Conservation (phyloP, 2,888 invertebrate genomes). For the Netelia virgata region DNA sequence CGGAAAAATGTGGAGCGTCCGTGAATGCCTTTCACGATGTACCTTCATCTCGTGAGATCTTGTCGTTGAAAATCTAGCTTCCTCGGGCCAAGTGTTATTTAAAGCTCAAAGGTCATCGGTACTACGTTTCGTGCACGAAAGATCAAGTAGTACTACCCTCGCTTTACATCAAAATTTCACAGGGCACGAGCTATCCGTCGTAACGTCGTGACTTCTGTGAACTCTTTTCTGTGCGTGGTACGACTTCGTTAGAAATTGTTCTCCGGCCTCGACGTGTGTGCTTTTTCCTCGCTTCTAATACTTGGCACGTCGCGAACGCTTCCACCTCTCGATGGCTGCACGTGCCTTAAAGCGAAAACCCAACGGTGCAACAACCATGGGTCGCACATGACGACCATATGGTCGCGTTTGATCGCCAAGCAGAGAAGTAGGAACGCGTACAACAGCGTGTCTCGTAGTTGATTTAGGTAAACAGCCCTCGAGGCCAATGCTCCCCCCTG, state of each 20-base stretch:
- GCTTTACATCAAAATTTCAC: slow-evolving; percentile 18
- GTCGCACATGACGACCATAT: slow-evolving; percentile 75
- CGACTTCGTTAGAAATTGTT: slow-evolving; percentile 29
- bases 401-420: slow-evolving; percentile 43
- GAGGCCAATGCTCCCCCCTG: slow-evolving; percentile 30
- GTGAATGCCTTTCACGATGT: background rate
- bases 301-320: slow-evolving; percentile 14
- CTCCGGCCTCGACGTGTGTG: background rate
- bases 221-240: no score
- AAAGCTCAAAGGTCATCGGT: slow-evolving; percentile 71
- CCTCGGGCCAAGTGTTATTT: slow-evolving; percentile 69
- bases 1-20: no score
- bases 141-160: slow-evolving; percentile 35
- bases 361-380: slow-evolving; percentile 33
- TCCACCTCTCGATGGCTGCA: background rate
- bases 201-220: background rate
- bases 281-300: background rate
- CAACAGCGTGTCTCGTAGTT: background rate
- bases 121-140: slow-evolving; percentile 62
- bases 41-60: background rate
- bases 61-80: slow-evolving; percentile 62
- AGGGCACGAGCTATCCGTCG: no score
- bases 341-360: slow-evolving; percentile 50
- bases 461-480: slow-evolving; percentile 16
- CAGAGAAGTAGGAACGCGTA: slow-evolving; percentile 4